Base-by-base conservation (phyloP, 1,140 invertebrate genomes). In the Pseudomyrmex flavicornis region DNA sequence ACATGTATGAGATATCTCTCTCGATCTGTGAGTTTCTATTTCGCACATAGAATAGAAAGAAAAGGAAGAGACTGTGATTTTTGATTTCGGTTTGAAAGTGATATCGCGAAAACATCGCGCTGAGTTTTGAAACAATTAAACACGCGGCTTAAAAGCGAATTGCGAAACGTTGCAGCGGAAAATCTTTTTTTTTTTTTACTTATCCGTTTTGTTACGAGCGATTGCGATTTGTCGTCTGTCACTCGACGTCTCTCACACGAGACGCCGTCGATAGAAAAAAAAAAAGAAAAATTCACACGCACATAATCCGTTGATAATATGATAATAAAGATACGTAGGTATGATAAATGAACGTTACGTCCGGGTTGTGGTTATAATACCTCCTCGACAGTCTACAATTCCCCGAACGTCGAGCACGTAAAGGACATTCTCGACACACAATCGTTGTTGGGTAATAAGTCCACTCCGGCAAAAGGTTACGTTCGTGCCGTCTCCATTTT, bases 401-500 rank as follows among this genome's bases (percentile, higher is more conserved):
- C 65, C 54, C n/a, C 15, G 54, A 79, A 20, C 44, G 52, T 79
- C 44, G 17, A 22, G 35, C 66, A 61, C 54, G 66, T 80, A 80
- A 72, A 80, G 76, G 54, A 80, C 66, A 80, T 72, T 44, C 8
- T 22, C 22, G 66, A 50, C 66, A 59, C 35, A 35, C 35, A 35
- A 13, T 15, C 22, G 50, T 80, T 61, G 76, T 80, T 80, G 54
- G n/a, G 44, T 72, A 80, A 80, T n/a, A 56, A 80, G 76, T 80
- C 54, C 76, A 50, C 54, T 69, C 65, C n/a, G 54, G n/a, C 54
- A 20, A 80, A 80, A 80, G 66, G 76, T 80, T 80, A 72, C 44
- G 76, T n/a, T 70, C 66, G 66, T 80, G 76, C 76, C 76, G 52
- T 26, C 15, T 48, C 22, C n/a, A 80, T 72, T 61, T 70, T 80